Percentiles rank a stretch among this genome's conserved stretches.
phyloP scores from a whole-genome alignment of 2,113 vertebrate species.

The Microtus ochrogaster region DNA sequence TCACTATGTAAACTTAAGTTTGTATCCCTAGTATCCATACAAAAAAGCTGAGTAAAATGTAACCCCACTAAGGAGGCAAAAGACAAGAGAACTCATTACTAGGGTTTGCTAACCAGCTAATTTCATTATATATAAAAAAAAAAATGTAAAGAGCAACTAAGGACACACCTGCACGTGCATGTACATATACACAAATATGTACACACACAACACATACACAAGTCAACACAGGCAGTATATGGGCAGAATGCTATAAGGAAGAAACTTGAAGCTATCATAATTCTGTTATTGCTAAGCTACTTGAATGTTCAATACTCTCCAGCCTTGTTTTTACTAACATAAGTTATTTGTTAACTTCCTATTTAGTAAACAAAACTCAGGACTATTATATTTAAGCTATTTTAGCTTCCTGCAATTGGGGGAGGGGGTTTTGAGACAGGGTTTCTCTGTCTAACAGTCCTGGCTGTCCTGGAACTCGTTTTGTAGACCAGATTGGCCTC shows the following conservation, averaged over 20 bases:
- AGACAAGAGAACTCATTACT: not conserved
- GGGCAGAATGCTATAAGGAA: not conserved
- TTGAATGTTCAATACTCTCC: not conserved
- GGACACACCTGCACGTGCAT: not conserved
- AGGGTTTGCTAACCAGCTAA: not conserved
- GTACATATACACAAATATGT: not conserved
- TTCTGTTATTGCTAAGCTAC: not conserved
- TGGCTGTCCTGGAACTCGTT: no score
- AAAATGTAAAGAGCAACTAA: not conserved
- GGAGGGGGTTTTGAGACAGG: no score
- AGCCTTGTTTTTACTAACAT: not conserved
- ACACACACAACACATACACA: not conserved
- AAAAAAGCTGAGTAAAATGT: not conserved
- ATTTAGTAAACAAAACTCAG: not conserved
- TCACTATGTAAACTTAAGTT: not conserved
- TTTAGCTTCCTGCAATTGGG: no score
- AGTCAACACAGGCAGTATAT: not conserved
- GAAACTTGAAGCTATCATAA: not conserved
- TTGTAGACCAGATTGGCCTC: no score
- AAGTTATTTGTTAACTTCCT: not conserved
- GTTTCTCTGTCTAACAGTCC: no score
- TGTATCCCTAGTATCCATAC: not conserved
- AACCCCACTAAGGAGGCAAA: not conserved
- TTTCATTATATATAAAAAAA: not conserved
- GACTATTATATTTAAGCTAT: no score